A percentile compares a stretch with the other conserved stretches of the same genome.
phyloP scores from a whole-genome alignment of 2,888 invertebrate genomes.

The Agonopterix arenella region DNA sequence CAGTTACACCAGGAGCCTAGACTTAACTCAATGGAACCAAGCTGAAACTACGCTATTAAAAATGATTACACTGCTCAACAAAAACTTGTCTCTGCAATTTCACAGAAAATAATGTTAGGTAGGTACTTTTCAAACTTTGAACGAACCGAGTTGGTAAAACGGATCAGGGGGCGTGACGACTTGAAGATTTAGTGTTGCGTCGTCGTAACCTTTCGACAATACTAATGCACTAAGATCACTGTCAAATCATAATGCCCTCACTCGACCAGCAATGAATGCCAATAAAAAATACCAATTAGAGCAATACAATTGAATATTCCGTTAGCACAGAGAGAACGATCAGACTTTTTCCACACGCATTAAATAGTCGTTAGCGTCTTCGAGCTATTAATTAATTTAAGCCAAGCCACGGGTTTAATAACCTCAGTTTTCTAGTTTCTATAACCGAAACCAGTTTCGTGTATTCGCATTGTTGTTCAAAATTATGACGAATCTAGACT shows the following conservation, averaged over 20 bases:
- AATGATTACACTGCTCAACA: too few relatives aligned
- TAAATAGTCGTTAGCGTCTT: slow-evolving; percentile 47
- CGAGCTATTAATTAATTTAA: slow-evolving; percentile 50
- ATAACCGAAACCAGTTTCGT: slow-evolving; percentile 27
- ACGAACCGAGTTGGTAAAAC: too few relatives aligned
- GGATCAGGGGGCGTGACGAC: too few relatives aligned
- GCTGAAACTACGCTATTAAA: too few relatives aligned
- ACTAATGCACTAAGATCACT: slow-evolving; percentile 42
- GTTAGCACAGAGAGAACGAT: slow-evolving; percentile 22
- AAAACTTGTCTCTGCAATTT: too few relatives aligned
- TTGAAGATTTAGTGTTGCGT: slow-evolving; percentile 11
- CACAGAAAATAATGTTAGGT: too few relatives aligned
- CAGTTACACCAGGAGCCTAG: slow-evolving; percentile 25
- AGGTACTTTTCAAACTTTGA: too few relatives aligned
- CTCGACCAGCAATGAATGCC: slow-evolving; percentile 32
- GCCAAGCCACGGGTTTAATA: slow-evolving; percentile 22
- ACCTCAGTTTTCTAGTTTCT: slow-evolving; percentile 20
- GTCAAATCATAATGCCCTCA: slow-evolving; percentile 35
- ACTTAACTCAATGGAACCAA: too few relatives aligned
- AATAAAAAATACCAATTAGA: slow-evolving; percentile 47
- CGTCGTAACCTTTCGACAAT: slow-evolving; percentile 35
- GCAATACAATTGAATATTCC: slow-evolving; percentile 43
- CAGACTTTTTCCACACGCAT: slow-evolving; percentile 35
- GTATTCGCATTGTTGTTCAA: slow-evolving; percentile 41
- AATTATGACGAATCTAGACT: slow-evolving; percentile 68